Evolutionary conservation across 2,113 vertebrate species (phyloP), one percentile per base, ranked within the genome.

Genomic region (Redunca redunca): DNA sequence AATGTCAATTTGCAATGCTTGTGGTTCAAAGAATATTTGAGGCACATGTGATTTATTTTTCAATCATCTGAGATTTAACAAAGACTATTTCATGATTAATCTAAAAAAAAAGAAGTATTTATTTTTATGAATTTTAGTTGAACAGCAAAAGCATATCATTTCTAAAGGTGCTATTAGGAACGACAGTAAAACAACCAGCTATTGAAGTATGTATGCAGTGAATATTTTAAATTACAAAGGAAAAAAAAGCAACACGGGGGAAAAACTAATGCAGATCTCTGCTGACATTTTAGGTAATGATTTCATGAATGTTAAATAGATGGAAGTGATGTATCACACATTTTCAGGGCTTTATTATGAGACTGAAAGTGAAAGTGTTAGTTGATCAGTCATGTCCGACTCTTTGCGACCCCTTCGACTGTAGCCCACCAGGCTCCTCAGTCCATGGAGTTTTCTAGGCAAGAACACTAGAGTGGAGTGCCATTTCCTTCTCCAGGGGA

Each of bases 81-180:
- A 53, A 97, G 81, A 96, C 19, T 80, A 3, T 97, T 96, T 93
- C 30, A 95, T 87, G 86, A 98, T 98, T 98, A 98, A 98, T 98
- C 96, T 89, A 95, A 97, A 52, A 97, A 97, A 98, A 94, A 36
- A 91, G 55, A 60, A 7, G 74, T 94, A 50, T 96, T 91, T 97
- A 82, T 93, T 97, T 92, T 64, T 91, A 91, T 48, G 36, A 94
- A 90, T 96, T 74, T 92, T 94, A 16, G 4, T 82, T 89, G 55
- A 91, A 62, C 28, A 62, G 33, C 33, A 71, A 90, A 95, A 94
- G 12, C 28, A 23, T 85, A 33, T n/a, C 8, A 83, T 90, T 83
- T 90, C 46, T 91, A 81, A 80, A 95, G 12, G 28, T 64, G 17
- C 40, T 88, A n/a, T 80, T 95, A 82, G 26, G 30, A 86, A 50